Evolutionary conservation across 1,140 invertebrate genomes (phyloP).

Genomic region (Drosophila sulfurigaster): DNA sequence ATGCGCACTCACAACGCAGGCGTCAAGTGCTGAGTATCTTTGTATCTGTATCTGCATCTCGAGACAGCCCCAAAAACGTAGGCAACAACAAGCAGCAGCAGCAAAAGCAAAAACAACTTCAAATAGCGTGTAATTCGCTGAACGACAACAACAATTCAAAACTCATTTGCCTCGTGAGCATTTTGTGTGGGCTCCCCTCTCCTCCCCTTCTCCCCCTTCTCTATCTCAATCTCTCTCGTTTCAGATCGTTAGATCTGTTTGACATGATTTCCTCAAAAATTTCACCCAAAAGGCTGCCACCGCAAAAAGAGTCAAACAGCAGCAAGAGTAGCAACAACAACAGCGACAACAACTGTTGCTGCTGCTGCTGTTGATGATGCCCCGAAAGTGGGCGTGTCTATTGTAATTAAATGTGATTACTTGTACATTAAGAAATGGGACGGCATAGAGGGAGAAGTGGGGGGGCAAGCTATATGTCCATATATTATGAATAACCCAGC

Average conservation of each 20-base stretch:
- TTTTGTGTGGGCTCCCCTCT: slow-evolving; percentile 30
- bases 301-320: slow-evolving; percentile 23
- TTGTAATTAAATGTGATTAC: slow-evolving; percentile 74
- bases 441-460: background rate
- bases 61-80: slow-evolving; percentile 25
- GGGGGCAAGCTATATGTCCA: background rate
- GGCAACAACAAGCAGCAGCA: slow-evolving; percentile 44
- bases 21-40: slow-evolving; percentile 33
- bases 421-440: slow-evolving; percentile 44
- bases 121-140: slow-evolving; percentile 53
- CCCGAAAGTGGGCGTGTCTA: slow-evolving; percentile 45
- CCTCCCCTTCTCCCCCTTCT: background rate
- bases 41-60: slow-evolving; percentile 31
- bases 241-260: slow-evolving; percentile 62
- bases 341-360: background rate
- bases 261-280: slow-evolving; percentile 67
- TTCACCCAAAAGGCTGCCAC: slow-evolving; percentile 39
- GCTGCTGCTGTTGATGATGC: slow-evolving; percentile 35
- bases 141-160: slow-evolving; percentile 55
- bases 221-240: background rate
- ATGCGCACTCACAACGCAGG: slow-evolving; percentile 7
- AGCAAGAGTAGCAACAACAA: background rate
- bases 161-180: slow-evolving; percentile 57
- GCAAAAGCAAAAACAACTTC: slow-evolving; percentile 37
- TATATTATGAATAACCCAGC: slow-evolving; percentile 32